Evolutionary conservation across 2,888 invertebrate species (phyloP).

Genomic region (Anarsia innoxiella): DNA sequence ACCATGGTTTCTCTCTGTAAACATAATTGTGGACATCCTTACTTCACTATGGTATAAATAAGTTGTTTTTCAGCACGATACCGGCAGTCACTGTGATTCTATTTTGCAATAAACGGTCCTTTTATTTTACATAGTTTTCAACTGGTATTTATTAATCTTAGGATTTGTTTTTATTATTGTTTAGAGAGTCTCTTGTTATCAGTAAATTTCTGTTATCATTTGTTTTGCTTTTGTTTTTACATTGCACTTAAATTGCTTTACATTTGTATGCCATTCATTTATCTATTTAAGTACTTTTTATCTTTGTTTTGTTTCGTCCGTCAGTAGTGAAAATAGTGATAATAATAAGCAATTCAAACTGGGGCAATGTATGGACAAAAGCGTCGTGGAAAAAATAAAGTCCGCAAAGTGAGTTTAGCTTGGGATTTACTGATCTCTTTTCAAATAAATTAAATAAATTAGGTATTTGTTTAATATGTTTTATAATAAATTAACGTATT

Average conservation of each 20-base stretch:
- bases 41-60: constrained; percentile 32
- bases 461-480: too few relatives aligned
- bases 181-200: too few relatives aligned
- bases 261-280: neutral
- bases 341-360: constrained; percentile 48
- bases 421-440: too few relatives aligned
- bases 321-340: too few relatives aligned
- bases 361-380: constrained; percentile 79
- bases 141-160: too few relatives aligned
- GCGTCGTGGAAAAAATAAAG: constrained; percentile 58
- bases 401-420: constrained; percentile 53
- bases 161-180: too few relatives aligned
- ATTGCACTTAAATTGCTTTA: neutral
- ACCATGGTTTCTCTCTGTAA: constrained; percentile 49
- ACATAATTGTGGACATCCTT: constrained; percentile 33
- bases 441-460: too few relatives aligned
- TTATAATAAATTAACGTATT: too few relatives aligned
- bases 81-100: too few relatives aligned
- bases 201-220: neutral
- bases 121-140: too few relatives aligned
- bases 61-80: constrained; percentile 25
- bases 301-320: too few relatives aligned
- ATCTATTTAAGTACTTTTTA: neutral
- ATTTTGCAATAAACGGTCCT: too few relatives aligned
- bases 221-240: neutral